Percentiles rank a stretch among this genome's conserved stretches.
Conservation (phyloP, 2,888 invertebrate genomes). For the Mechanitis messenoides region DNA sequence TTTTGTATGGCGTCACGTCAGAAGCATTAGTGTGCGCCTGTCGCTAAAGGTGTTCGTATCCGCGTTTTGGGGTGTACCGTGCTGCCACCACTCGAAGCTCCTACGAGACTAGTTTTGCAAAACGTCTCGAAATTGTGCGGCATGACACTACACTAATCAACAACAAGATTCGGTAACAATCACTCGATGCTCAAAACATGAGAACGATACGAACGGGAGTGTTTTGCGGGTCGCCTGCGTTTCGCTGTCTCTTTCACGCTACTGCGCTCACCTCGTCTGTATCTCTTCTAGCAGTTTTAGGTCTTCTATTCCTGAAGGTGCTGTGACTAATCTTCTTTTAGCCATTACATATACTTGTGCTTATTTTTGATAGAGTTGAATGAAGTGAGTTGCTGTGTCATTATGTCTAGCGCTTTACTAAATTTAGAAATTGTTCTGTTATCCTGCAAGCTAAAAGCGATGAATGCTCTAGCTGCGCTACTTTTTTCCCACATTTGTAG, state of each 20-base stretch:
- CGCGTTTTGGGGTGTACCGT: constrained; percentile 53
- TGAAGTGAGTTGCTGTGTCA: constrained; percentile 38
- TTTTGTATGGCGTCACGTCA: constrained; percentile 50
- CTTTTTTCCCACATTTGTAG: constrained; percentile 13
- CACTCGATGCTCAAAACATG: constrained; percentile 69
- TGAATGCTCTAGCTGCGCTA: constrained; percentile 61
- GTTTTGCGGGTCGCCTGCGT: constrained; percentile 31
- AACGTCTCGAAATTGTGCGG: constrained; percentile 61
- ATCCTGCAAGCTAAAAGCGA: constrained; percentile 63
- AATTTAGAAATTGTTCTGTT: constrained; percentile 36
- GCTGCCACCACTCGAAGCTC: constrained; percentile 67
- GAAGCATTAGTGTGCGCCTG: constrained; percentile 69
- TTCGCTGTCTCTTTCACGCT: constrained; percentile 24
- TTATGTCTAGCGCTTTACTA: constrained; percentile 36
- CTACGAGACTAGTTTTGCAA: constrained; percentile 62
- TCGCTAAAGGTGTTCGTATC: constrained; percentile 66
- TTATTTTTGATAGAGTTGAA: constrained; percentile 29
- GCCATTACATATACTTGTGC: constrained; percentile 30
- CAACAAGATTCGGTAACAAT: constrained; percentile 69
- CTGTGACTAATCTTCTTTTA: constrained; percentile 20
- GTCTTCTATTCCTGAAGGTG: constrained; percentile 24
- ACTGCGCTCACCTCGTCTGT: constrained; percentile 34
- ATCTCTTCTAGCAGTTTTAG: constrained; percentile 23
- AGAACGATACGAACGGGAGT: constrained; percentile 62
- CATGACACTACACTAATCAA: constrained; percentile 74